Evolutionary conservation across 2,797 vertebrate genomes (phyloP).

Genomic region (Ceryle rudis): DNA sequence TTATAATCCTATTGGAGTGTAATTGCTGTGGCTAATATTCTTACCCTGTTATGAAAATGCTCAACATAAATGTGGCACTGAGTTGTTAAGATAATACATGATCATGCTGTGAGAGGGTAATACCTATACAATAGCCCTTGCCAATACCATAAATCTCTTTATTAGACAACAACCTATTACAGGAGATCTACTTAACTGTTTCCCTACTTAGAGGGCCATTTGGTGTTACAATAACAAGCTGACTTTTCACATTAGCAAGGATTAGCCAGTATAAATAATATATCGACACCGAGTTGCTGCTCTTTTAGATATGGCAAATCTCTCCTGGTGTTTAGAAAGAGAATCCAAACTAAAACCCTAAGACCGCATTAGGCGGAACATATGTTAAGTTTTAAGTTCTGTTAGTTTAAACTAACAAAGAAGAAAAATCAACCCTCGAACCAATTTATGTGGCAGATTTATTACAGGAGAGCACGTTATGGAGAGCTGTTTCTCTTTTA

Average conservation of each 20-base stretch:
- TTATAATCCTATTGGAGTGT: conserved; percentile 85
- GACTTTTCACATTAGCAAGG: conserved; percentile 79
- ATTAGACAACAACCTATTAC: conserved; percentile 81
- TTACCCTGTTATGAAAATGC: conserved; percentile 81
- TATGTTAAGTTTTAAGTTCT: conserved; percentile 21
- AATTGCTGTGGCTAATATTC: conserved; percentile 85
- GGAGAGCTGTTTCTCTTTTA: conserved; percentile 17
- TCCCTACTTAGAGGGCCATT: conserved; percentile 78
- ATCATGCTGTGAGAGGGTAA: conserved; percentile 79
- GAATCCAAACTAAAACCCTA: conserved; percentile 45
- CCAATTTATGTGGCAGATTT: conserved; percentile 16
- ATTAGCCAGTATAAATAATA: conserved; percentile 82
- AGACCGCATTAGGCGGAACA: neutral
- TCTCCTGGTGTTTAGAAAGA: conserved; percentile 53
- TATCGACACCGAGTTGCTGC: conserved; percentile 53
- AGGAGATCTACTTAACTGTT: conserved; percentile 79
- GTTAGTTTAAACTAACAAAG: conserved; percentile 6
- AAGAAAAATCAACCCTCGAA: neutral
- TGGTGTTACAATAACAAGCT: conserved; percentile 76
- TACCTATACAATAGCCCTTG: conserved; percentile 81
- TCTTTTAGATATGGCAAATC: conserved; percentile 60
- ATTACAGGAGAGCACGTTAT: neutral
- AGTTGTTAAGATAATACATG: conserved; percentile 81
- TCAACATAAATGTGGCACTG: conserved; percentile 81
- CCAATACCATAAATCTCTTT: conserved; percentile 80